Conservation (phyloP, 2,797 vertebrate genomes). For the Cossypha polioptera region DNA sequence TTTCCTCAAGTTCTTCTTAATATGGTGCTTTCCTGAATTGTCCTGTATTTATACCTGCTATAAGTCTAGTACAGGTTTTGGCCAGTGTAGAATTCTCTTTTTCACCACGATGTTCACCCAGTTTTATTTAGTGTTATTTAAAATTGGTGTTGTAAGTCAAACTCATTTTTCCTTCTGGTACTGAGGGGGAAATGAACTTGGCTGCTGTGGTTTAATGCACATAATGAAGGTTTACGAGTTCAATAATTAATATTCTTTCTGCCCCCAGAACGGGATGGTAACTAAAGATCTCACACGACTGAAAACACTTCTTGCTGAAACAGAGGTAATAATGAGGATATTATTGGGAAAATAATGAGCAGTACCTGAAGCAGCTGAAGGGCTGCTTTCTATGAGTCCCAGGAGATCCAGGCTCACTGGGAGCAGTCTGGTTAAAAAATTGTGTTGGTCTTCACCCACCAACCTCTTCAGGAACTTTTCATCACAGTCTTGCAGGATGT, state of each 20-base stretch:
- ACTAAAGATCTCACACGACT: conserved; percentile 95
- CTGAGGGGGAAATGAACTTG: neutral
- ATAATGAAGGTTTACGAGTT: neutral
- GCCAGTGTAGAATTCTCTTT: neutral
- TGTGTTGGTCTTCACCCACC: neutral
- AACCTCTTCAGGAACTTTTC: neutral
- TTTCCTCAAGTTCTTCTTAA: neutral
- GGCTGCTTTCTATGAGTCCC: neutral
- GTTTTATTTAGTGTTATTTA: neutral
- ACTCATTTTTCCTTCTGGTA: neutral
- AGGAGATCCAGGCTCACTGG: neutral
- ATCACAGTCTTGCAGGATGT: neutral
- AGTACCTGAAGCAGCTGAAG: neutral
- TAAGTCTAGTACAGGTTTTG: neutral
- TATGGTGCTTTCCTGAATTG: neutral
- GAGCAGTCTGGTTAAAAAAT: neutral
- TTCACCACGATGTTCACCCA: neutral
- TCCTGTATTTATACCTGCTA: neutral
- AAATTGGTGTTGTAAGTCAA: neutral
- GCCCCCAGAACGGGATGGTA: conserved; percentile 91
- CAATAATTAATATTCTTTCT: conserved; percentile 5
- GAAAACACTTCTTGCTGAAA: conserved; percentile 94
- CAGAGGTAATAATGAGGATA: conserved; percentile 83
- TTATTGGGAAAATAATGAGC: neutral
- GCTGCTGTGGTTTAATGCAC: neutral